Base-by-base conservation (phyloP, 2,113 vertebrate genomes). In the Canis aureus region DNA sequence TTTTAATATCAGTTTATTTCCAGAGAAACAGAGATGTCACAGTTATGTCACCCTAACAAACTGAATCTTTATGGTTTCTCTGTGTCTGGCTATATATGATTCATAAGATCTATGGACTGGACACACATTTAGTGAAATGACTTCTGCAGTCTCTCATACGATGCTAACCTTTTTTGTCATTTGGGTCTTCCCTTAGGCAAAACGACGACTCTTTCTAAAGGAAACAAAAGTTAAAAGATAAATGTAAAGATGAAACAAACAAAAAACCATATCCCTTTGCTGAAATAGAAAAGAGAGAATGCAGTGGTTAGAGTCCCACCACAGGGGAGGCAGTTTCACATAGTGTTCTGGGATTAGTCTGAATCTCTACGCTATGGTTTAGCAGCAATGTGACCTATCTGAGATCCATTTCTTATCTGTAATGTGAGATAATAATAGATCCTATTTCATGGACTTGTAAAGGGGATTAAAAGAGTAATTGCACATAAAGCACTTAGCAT, bases 401-500 rank as follows among this genome's bases (percentile, higher is more conserved):
- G 53, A 87, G 53, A 19, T 57, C 8, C 9, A 23, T 71, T 89
- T 74, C 35, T 96, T 84, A 78, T n/a, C 29, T 59, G 16, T 82
- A 60, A 76, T 27, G 38, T 96, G 20, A 8, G 12, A 60, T 85
- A 53, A 82, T 73, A 59, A 89, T 66, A 89, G 59, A 35, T 64
- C 8, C 4, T 38, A 60, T 84, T 93, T 57, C 43, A 35, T 8
- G 8, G 25, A 25, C 16, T 67, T 88, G 79, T 80, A 62, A 29
- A 57, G 6, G 88, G 11, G 22, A 84, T 91, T 91, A 59, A 62
- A 89, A 83, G 51, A 88, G 16, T 78, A 90, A 83, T 79, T 95
- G 29, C 20, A 93, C 29, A 23, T 49, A 49, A 95, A 89, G 11
- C 15, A 35, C 20, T 89, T 89, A 82, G 27, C 38, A 71, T 23